Evolutionary conservation across 2,888 invertebrate species (phyloP), one percentile per base, ranked within the genome.

Genomic region (Hoplodrina ambigua): DNA sequence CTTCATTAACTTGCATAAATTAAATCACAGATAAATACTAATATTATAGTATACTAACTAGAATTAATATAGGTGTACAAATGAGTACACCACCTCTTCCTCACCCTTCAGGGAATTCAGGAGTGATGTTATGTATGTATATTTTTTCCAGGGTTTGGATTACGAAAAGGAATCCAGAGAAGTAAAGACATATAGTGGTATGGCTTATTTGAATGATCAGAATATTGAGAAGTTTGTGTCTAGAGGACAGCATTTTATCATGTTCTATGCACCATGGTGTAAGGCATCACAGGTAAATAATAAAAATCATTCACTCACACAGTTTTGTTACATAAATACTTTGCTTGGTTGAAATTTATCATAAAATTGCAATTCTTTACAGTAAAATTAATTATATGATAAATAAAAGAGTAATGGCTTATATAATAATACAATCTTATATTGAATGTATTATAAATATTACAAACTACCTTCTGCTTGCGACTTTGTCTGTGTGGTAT

Each of bases 181-280:
- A 44, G 97, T 97, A 0, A 96, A 96, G 83, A 93, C 96, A 57
- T 94, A 96, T 59, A 96, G 96, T 76, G 97, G 97, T 10, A 94
- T 98, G 83, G 94, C 97, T 19, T 97, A 98, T 86, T 94, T 98
- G 33, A 97, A 97, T 50, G 98, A 98, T 83, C 97, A 97, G 20
- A 98, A 97, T 75, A 98, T 98, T 87, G 97, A 97, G 77, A 97
- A 97, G 84, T 97, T 97, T 88, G 95, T 98, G 0, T 96, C 97
- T 1, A 96, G 90, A 57, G 98, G 99, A 58, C 97, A 97, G 85
- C 98, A 98, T 91, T 99, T 99, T 89, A 96, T 99, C 6, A 98
- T 99, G 94, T 99, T 99, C 92, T 99, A 98, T 94, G 98, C 98
- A 0, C 98, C 99, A 0, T 99, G 99, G 99, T 99, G 99, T 91